Evolutionary conservation across 1,140 invertebrate species (phyloP), one percentile per base, ranked within the genome.

Genomic region (Ectropis grisescens): DNA sequence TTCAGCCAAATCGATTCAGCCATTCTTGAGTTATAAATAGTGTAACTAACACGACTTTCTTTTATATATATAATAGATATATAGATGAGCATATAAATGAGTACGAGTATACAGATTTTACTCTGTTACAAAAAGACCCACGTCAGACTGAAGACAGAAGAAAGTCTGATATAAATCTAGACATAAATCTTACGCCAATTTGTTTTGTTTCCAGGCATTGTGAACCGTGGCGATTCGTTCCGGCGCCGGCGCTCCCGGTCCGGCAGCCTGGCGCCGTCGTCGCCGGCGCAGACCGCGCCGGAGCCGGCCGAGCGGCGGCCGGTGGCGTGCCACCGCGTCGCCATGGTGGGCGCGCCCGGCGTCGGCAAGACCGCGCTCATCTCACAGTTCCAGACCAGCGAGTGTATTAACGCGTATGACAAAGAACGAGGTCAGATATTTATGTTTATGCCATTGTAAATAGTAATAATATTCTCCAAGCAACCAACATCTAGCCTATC

Each of bases 371-470:
- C 95, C 1, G 90, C 94, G 9, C 85, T 98, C 1, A 89, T 94
- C 49, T 91, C 91, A 44, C 95, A 98, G 82, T 97, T 97, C 64
- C 93, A 95, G 86, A 97, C 95, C 22, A 96, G 94, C 31, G 95
- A 98, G 58, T 95, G 93, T 60, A 96, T 96, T 59, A 96, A 96
- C 62, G 93, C 93, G 11, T 95, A 96, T 58, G 94, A 96, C 47
- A 85, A 90, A 49, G 89, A 90, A 50, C 87, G 87, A 82, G 89
- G 90, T 91, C 37, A 85, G 82, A 52, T 23, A n/a, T n/a, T 26
- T 10, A 24, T 16, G 15, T 8, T 23, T 26, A 26, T 24, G 22
- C 13, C 6, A 16, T 29, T 29, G n/a, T n/a, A n/a, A n/a, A n/a
- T n/a, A n/a, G n/a, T n/a, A n/a, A n/a, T n/a, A n/a, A n/a, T n/a